Evolutionary conservation across 2,113 vertebrate species (phyloP).

Genomic region (Tetraodon nigroviridis): DNA sequence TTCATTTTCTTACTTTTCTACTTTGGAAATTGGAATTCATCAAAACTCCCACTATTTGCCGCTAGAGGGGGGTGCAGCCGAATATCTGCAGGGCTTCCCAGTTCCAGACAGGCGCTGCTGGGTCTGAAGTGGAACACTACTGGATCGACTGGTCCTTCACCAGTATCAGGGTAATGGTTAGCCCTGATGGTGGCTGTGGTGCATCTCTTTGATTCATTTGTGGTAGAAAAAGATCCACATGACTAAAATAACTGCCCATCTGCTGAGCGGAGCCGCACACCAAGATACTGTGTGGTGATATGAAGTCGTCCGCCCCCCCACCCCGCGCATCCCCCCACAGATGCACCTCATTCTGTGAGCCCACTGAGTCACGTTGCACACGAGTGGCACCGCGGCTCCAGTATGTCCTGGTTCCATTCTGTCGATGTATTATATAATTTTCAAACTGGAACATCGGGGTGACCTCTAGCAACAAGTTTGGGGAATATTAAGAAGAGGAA

Average conservation of each 20-base stretch:
- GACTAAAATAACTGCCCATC: slow-evolving; percentile 1
- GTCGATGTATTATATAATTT: slow-evolving; percentile 63
- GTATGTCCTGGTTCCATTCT: slow-evolving; percentile 69
- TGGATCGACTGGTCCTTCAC: no score
- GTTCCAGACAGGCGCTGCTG: not conserved
- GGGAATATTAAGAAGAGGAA: slow-evolving; percentile 44
- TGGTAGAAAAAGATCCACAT: no score
- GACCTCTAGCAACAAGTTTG: slow-evolving; percentile 71
- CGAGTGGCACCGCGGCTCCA: slow-evolving; percentile 43
- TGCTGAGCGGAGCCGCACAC: slow-evolving; percentile 10
- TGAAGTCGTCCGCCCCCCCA: not conserved
- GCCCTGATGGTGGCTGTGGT: not conserved
- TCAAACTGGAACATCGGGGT: slow-evolving; percentile 64
- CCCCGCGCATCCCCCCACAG: slow-evolving; percentile 9
- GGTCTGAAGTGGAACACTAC: not conserved
- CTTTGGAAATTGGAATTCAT: no score
- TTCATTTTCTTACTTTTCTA: not conserved
- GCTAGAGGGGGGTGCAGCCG: slow-evolving; percentile 47
- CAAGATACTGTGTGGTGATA: slow-evolving; percentile 4
- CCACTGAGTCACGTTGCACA: slow-evolving; percentile 52
- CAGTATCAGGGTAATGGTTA: not conserved
- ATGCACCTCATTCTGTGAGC: slow-evolving; percentile 16
- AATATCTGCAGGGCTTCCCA: not conserved
- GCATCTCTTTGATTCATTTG: not conserved
- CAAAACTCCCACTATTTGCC: not conserved